phyloP scores from a whole-genome alignment of 2,797 vertebrate species.

The Malurus leucopterus region DNA sequence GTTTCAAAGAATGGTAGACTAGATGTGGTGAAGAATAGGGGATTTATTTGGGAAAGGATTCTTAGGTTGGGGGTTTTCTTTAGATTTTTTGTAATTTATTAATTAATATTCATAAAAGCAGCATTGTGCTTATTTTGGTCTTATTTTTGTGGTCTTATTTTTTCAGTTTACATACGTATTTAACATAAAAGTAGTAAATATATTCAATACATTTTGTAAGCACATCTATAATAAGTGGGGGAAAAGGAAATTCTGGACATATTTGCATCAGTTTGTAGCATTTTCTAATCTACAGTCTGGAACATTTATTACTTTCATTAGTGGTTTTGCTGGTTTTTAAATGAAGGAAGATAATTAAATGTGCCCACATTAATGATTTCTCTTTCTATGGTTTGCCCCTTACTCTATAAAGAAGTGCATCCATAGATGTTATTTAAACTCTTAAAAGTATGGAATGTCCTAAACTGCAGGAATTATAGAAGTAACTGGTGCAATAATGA shows the following conservation, averaged over 20 bases:
- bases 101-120: background rate
- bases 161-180: background rate
- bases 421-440: background rate
- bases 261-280: background rate
- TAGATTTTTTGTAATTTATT: background rate
- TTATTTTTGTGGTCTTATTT: background rate
- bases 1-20: background rate
- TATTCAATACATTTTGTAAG: background rate
- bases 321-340: background rate
- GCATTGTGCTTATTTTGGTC: background rate
- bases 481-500: background rate
- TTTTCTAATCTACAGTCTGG: background rate
- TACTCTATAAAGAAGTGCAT: background rate
- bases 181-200: background rate
- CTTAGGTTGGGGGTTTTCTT: accelerated
- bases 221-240: background rate
- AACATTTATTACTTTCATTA: background rate
- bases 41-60: background rate
- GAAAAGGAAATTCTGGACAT: background rate
- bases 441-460: background rate
- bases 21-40: background rate
- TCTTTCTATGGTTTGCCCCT: background rate
- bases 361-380: background rate
- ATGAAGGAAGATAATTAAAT: background rate
- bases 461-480: background rate